phyloP scores from a whole-genome alignment of 2,113 vertebrate genomes.

The Hypomesus transpacificus region DNA sequence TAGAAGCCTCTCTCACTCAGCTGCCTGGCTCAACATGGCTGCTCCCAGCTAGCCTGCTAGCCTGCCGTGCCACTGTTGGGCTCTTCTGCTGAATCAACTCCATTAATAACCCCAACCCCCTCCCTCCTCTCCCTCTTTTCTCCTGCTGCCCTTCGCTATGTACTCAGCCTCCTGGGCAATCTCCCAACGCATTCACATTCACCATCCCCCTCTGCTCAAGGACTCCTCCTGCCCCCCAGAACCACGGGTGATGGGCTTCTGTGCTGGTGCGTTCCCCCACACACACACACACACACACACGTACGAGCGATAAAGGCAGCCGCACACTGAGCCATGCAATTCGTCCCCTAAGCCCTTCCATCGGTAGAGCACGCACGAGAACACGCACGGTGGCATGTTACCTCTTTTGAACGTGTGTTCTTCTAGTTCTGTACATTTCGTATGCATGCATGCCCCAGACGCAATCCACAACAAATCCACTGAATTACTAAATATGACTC shows the following conservation, averaged over 20 bases:
- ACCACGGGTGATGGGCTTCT: no score
- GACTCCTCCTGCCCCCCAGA: no score
- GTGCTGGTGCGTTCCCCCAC: no score
- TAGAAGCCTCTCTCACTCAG: no score
- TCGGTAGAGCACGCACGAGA: no score
- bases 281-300: no score
- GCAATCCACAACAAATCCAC: no score
- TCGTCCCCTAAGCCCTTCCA: no score
- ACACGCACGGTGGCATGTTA: not conserved
- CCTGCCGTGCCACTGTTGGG: conserved; percentile 7
- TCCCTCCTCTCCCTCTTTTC: not conserved
- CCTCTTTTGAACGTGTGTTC: not conserved
- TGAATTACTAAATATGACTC: not conserved
- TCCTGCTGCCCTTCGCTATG: conserved; percentile 11
- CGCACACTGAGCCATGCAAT: no score
- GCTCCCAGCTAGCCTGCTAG: conserved; percentile 6
- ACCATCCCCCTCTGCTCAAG: no score
- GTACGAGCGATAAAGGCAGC: no score
- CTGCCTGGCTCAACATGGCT: not conserved
- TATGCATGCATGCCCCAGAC: not conserved
- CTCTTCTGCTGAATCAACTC: conserved; percentile 20
- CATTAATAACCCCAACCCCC: conserved; percentile 16
- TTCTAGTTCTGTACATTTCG: not conserved
- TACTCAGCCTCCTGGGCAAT: conserved; percentile 1
- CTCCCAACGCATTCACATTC: not conserved